Evolutionary conservation across 2,797 vertebrate species (phyloP).

Genomic region (Manis crassicaudata): DNA sequence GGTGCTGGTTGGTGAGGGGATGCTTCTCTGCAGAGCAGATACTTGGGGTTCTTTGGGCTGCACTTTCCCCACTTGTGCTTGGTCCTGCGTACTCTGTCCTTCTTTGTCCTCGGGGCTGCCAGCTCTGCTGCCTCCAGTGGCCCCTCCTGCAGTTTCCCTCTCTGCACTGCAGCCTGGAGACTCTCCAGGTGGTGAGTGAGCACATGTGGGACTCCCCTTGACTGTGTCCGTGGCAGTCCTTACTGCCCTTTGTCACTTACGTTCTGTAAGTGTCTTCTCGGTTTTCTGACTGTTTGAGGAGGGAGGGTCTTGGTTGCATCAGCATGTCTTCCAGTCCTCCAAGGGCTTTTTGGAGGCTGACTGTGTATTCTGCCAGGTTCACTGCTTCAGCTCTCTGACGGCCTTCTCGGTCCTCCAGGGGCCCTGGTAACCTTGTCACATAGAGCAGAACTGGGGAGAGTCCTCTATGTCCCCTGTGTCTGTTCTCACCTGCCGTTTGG

Average conservation of each 20-base stretch:
- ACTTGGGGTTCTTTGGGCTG: rapidly evolving
- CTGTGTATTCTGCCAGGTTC: not conserved
- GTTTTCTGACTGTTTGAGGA: not conserved
- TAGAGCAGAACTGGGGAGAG: not conserved
- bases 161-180: not conserved
- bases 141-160: not conserved
- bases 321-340: not conserved
- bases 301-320: not conserved
- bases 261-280: rapidly evolving
- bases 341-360: not conserved
- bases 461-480: not conserved
- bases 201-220: not conserved
- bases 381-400: not conserved
- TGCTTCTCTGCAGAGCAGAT: not conserved
- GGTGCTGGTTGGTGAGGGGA: no score
- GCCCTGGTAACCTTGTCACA: not conserved
- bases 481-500: rapidly evolving
- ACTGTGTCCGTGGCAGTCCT: not conserved
- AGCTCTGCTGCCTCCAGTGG: not conserved
- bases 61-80: not conserved
- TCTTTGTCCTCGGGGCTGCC: no score
- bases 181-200: not conserved
- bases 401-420: not conserved
- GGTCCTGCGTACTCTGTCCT: not conserved
- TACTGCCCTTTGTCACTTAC: not conserved